Percentiles rank a stretch among this genome's conserved stretches.
These are phyloP conservation scores for Scyliorhinus canicula DNA, from an alignment of 2,797 vertebrate species.

Conservation along the genomic window DNA sequence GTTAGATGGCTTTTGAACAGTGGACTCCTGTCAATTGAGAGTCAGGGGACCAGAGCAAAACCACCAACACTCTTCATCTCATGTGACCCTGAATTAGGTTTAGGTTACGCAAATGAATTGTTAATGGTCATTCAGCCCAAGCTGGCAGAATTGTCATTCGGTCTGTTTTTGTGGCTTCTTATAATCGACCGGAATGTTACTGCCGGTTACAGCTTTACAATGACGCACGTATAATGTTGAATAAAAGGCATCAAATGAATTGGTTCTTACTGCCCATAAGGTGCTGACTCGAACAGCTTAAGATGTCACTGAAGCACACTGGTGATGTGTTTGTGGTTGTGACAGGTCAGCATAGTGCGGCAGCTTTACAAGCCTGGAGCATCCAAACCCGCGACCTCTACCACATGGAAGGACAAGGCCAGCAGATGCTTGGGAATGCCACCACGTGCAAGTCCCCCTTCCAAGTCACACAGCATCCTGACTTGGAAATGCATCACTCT, in stretches of 20 bases:
- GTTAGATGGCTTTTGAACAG: background rate
- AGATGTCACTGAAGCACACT: background rate
- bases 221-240: background rate
- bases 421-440: background rate
- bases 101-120: constrained; percentile 12
- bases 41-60: background rate
- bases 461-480: background rate
- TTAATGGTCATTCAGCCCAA: background rate
- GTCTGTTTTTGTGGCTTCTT: background rate
- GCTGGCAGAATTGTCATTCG: background rate
- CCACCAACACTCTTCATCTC: background rate
- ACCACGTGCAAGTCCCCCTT: background rate
- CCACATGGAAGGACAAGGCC: background rate
- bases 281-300: background rate
- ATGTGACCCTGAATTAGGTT: background rate
- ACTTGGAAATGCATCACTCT: background rate
- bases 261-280: background rate
- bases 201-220: background rate
- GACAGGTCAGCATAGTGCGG: background rate
- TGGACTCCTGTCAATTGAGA: background rate
- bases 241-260: background rate
- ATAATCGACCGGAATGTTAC: background rate
- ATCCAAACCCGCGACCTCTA: background rate
- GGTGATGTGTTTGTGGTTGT: background rate
- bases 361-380: background rate